phyloP scores from a whole-genome alignment of 2,113 vertebrate species.

The Sakesphorus luctuosus region DNA sequence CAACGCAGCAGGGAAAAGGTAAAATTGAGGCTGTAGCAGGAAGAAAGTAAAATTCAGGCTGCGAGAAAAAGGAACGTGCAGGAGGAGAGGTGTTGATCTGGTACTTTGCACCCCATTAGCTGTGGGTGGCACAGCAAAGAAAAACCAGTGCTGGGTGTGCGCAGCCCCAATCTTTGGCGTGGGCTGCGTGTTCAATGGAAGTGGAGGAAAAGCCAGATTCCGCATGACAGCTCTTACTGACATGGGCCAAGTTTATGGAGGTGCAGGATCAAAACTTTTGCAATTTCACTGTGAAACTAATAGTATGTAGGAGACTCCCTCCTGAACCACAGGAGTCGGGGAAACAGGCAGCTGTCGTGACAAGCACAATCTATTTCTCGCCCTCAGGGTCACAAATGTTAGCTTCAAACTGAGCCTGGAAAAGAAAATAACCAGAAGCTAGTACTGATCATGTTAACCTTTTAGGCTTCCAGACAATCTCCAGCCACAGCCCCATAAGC shows the following conservation, averaged over 20 bases:
- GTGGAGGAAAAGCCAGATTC: neutral
- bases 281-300: neutral
- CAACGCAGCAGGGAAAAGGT: neutral
- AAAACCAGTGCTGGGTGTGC: neutral
- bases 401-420: neutral
- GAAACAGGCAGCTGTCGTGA: fast-evolving
- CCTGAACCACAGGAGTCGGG: fast-evolving
- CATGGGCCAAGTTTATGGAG: neutral
- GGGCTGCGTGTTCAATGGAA: fast-evolving
- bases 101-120: neutral
- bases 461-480: neutral
- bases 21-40: neutral
- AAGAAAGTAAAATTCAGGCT: neutral
- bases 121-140: neutral
- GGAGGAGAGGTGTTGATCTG: neutral
- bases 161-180: fast-evolving
- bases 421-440: neutral
- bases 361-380: neutral
- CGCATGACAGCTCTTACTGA: neutral
- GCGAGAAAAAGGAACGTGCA: neutral
- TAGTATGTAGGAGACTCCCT: neutral
- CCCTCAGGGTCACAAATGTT: neutral
- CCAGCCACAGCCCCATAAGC: neutral
- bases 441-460: neutral
- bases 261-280: neutral